Evolutionary conservation across 2,797 vertebrate genomes (phyloP).

Genomic region (Leptoclinus maculatus): DNA sequence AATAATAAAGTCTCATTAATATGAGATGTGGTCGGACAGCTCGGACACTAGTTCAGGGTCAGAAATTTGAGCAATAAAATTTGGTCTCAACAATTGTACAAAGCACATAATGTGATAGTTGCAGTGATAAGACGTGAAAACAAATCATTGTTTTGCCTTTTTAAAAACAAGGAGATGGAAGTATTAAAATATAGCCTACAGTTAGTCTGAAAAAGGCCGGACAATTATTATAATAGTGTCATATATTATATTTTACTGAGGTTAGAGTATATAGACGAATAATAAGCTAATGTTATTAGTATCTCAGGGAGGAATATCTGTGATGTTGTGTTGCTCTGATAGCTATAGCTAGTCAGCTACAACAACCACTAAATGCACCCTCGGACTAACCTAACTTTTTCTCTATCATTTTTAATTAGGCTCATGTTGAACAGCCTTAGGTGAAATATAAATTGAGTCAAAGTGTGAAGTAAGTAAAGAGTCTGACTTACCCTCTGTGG

Average conservation of each 20-base stretch:
- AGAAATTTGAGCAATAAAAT: background rate
- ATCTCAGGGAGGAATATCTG: background rate
- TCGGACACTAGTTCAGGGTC: background rate
- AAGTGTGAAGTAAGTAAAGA: background rate
- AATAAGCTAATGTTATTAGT: background rate
- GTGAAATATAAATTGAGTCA: background rate
- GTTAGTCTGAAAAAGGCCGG: background rate
- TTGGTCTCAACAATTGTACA: background rate
- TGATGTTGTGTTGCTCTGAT: background rate
- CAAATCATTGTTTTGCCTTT: background rate
- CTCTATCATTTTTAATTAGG: background rate
- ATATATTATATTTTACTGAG: background rate
- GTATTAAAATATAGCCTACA: background rate
- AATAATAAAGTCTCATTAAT: constrained; percentile 42
- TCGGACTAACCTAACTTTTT: background rate
- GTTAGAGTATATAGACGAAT: background rate
- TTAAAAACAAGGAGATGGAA: background rate
- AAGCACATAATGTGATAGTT: background rate
- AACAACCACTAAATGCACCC: background rate
- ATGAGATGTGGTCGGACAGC: constrained; percentile 1
- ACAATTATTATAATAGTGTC: background rate
- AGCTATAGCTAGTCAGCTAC: background rate
- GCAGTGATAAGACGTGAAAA: background rate
- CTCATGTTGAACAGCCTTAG: background rate
- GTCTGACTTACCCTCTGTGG: constrained; percentile 61